Base-by-base conservation (phyloP, 2,888 invertebrate genomes). In the Acanthosepion esculentum region DNA sequence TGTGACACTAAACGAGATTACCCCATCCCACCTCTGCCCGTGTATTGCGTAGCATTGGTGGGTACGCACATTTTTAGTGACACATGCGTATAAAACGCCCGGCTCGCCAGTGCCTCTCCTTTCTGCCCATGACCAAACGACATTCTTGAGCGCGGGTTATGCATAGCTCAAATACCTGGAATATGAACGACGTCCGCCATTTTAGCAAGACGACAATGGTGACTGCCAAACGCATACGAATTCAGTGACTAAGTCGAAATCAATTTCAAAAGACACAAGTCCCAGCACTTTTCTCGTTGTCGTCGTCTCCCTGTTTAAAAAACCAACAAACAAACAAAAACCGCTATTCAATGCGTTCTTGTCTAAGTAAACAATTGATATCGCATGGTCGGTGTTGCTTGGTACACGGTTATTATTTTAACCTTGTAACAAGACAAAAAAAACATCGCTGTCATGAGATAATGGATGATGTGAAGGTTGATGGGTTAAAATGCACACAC, bases 61-160 rank as follows among this genome's bases (percentile, higher is more conserved):
- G 78, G n/a, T 78, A 78, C n/a, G 78, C 78, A n/a, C 78, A 78
- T 78, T 78, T 78, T n/a, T 78, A n/a, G 78, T 78, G 78, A 78
- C 78, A 78, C 78, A 78, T 78, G 78, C 78, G 10, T 78, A 10
- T 29, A n/a, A 78, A 78, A 78, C 78, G 29, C 78, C 29, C n/a
- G n/a, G 78, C 78, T 78, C n/a, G 78, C n/a, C 29, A 12, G n/a
- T 78, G 78, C 8, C 29, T 29, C 78, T 78, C 78, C 10, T 12
- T 78, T 12, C n/a, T 29, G 78, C 78, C 78, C 78, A 10, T 78
- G 78, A 78, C 78, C 78, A 78, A 78, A n/a, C 78, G 78, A 78
- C 78, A 78, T 78, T 78, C 78, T 78, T 78, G 0, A 29, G 78
- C 10, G 78, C 10, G n/a, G 29, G 29, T 10, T 78, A n/a, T 10